Percentiles rank a stretch among this genome's conserved stretches.
Evolutionary conservation across 2,888 invertebrate genomes (phyloP).

Genomic region (Mycalesis mineus): DNA sequence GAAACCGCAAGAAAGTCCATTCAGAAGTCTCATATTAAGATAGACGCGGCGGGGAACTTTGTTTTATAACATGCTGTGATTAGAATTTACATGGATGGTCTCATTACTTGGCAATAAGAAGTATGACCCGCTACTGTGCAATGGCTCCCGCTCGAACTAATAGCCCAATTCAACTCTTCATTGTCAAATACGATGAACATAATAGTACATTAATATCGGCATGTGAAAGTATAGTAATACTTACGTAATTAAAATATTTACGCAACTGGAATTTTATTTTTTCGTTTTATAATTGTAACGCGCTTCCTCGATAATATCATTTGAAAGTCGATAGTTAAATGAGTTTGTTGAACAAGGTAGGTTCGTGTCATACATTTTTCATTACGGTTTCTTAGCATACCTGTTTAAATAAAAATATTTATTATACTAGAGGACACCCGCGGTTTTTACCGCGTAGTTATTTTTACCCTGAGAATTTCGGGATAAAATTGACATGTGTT

Average conservation of each 20-base stretch:
- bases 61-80: no score
- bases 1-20: no score
- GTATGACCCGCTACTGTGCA: not conserved
- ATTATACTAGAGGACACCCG: no score
- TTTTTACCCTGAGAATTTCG: no score
- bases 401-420: no score
- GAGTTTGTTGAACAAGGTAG: not conserved
- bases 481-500: no score
- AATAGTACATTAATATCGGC: slow-evolving; percentile 16
- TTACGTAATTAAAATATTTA: slow-evolving; percentile 30
- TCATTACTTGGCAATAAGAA: not conserved
- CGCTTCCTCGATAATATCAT: slow-evolving; percentile 26
- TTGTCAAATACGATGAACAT: slow-evolving; percentile 9
- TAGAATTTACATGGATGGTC: no score
- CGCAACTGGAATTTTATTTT: slow-evolving; percentile 29
- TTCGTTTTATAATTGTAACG: slow-evolving; percentile 22
- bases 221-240: slow-evolving; percentile 36
- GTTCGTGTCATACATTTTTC: not conserved
- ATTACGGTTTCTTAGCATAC: no score
- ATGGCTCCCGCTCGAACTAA: not conserved
- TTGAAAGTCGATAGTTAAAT: slow-evolving; percentile 22
- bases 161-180: not conserved
- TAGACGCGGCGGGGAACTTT: no score
- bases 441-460: no score
- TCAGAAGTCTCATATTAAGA: no score